A percentile compares a stretch with the other conserved stretches of the same genome.
Evolutionary conservation across 1,140 invertebrate species (phyloP).

Genomic region (Spodoptera litura): DNA sequence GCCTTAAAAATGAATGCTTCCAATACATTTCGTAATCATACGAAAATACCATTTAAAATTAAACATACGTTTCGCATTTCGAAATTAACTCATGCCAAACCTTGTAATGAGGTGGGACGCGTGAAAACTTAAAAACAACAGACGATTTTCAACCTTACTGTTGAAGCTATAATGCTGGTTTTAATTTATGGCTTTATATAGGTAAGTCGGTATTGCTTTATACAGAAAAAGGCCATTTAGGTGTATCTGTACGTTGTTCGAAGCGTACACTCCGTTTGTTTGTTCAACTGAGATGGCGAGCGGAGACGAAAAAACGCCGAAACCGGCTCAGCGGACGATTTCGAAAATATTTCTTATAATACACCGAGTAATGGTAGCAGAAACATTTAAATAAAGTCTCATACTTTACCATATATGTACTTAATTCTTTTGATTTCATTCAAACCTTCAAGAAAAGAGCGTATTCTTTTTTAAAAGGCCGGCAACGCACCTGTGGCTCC

Average conservation of each 20-base stretch:
- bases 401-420: not conserved
- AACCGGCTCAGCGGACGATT: conserved; percentile 77
- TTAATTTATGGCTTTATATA: conserved; percentile 20
- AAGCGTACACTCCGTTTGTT: conserved; percentile 76
- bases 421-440: too few species aligned
- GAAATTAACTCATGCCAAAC: conserved; percentile 46
- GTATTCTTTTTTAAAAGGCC: too few species aligned
- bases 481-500: too few species aligned
- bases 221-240: conserved; percentile 69
- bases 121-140: not conserved
- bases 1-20: not conserved
- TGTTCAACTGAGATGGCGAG: conserved; percentile 77
- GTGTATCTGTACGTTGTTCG: conserved; percentile 75
- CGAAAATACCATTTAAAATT: conserved; percentile 39
- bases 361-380: conserved; percentile 60
- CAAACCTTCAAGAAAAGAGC: too few species aligned
- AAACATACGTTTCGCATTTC: conserved; percentile 45
- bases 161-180: conserved; percentile 6
- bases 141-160: not conserved
- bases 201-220: conserved; percentile 43
- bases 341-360: conserved; percentile 80
- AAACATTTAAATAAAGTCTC: conserved; percentile 35
- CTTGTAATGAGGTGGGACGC: conserved; percentile 1
- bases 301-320: conserved; percentile 74
- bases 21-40: conserved; percentile 33